phyloP scores from a whole-genome alignment of 1,140 invertebrate species.

The Drosophila ercepeae region DNA sequence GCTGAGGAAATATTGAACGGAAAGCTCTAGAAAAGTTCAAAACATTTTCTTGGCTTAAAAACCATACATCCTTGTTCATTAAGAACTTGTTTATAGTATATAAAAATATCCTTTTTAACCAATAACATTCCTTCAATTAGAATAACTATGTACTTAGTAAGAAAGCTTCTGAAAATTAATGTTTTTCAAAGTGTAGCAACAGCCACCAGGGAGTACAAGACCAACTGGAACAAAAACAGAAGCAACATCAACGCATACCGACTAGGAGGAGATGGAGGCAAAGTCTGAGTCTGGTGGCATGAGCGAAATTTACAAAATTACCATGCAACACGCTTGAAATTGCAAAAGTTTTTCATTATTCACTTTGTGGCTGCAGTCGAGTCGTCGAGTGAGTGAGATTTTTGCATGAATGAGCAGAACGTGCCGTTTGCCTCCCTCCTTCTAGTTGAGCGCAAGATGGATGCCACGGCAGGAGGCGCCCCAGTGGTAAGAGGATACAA shows the following conservation, averaged over 20 bases:
- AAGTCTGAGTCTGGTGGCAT: constrained; percentile 54
- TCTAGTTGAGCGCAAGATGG: constrained; percentile 62
- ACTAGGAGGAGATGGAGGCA: constrained; percentile 43
- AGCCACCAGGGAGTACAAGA: constrained; percentile 36
- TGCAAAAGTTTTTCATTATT: constrained; percentile 83
- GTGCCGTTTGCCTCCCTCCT: constrained; percentile 53
- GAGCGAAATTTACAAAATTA: constrained; percentile 81
- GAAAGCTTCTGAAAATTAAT: neutral
- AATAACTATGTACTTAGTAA: no score
- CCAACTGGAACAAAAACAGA: constrained; percentile 36
- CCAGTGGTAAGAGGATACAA: constrained; percentile 3
- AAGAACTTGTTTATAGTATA: no score
- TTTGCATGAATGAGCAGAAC: constrained; percentile 80
- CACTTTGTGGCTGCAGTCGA: constrained; percentile 81
- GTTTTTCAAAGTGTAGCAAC: constrained; percentile 5
- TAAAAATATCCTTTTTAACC: no score
- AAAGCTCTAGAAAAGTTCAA: no score
- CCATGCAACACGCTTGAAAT: constrained; percentile 82
- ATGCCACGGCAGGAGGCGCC: constrained; percentile 35
- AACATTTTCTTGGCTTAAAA: no score
- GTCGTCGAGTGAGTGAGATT: constrained; percentile 80
- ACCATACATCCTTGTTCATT: no score
- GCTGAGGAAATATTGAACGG: neutral
- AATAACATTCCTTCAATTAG: no score
- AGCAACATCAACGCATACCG: constrained; percentile 40